Evolutionary conservation across 2,113 vertebrate genomes (phyloP).

Genomic region (Oryzias curvinotus): DNA sequence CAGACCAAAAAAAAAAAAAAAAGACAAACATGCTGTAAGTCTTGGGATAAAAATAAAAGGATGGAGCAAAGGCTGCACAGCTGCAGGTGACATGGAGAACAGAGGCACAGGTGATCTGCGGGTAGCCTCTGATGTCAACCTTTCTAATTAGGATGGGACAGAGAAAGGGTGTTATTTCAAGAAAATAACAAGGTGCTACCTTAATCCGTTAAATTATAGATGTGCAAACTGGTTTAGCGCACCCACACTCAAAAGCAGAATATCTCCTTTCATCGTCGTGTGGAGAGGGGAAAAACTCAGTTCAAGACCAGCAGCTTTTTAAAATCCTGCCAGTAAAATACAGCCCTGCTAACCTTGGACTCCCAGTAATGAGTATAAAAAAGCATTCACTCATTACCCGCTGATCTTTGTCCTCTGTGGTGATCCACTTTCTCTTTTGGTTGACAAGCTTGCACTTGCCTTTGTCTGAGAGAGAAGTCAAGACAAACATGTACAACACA

Average conservation of each 20-base stretch:
- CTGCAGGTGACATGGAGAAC: constrained; percentile 40
- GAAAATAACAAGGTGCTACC: constrained; percentile 54
- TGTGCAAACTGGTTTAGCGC: constrained; percentile 1
- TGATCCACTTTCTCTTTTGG: constrained; percentile 33
- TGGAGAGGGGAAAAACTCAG: constrained; percentile 16
- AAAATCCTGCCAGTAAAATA: background rate
- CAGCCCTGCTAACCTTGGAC: background rate
- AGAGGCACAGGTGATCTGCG: constrained; percentile 53
- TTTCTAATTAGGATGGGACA: constrained; percentile 54
- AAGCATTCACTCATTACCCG: constrained; percentile 4
- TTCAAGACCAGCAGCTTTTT: background rate
- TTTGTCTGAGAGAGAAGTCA: constrained; percentile 62
- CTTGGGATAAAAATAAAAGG: constrained; percentile 32
- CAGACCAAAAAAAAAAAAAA: constrained; percentile 33
- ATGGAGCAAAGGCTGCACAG: background rate
- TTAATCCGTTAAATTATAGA: constrained; percentile 47
- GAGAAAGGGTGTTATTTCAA: constrained; percentile 50
- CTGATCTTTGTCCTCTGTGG: constrained; percentile 17
- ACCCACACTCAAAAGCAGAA: constrained; percentile 14
- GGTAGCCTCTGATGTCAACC: constrained; percentile 36
- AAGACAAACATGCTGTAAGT: constrained; percentile 33
- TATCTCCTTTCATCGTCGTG: constrained; percentile 3
- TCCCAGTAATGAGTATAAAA: background rate
- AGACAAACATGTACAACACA: constrained; percentile 60
- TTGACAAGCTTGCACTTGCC: constrained; percentile 59